Evolutionary conservation across 2,888 invertebrate species (phyloP).

Genomic region (Latrodectus hesperus): DNA sequence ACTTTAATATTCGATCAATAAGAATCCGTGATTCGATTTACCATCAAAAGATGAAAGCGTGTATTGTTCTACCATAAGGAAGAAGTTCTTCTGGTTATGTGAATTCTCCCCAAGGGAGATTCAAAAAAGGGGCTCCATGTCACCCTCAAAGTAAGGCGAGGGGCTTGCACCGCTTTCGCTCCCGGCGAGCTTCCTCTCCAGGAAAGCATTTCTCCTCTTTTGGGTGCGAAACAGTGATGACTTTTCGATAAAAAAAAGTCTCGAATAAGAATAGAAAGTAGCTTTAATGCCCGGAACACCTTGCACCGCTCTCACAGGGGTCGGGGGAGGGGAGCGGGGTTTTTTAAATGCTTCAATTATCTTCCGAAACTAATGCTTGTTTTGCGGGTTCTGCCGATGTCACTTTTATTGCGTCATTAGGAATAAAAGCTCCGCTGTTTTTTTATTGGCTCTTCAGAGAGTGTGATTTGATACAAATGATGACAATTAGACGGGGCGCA

Average conservation of each 20-base stretch:
- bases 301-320: constrained; percentile 55
- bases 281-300: constrained; percentile 64
- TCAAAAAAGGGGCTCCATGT: too few relatives aligned
- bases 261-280: constrained; percentile 67
- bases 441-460: constrained; percentile 65
- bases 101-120: too few relatives aligned
- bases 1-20: too few relatives aligned
- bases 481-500: constrained; percentile 50
- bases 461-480: constrained; percentile 67
- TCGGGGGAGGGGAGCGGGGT: constrained; percentile 18
- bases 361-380: constrained; percentile 56
- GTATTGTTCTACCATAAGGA: too few relatives aligned
- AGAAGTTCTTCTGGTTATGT: too few relatives aligned
- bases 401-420: constrained; percentile 67
- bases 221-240: constrained; percentile 67
- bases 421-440: constrained; percentile 18
- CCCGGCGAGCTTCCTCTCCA: background rate
- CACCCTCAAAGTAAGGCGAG: too few relatives aligned
- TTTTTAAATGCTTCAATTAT: constrained; percentile 68
- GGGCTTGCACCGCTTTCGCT: too few relatives aligned
- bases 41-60: too few relatives aligned
- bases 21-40: too few relatives aligned
- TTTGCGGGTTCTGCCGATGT: constrained; percentile 61
- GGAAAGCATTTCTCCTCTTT: constrained; percentile 49
- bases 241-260: constrained; percentile 68